phyloP scores from a whole-genome alignment of 1,140 invertebrate genomes.

The Lordiphosa mommai region DNA sequence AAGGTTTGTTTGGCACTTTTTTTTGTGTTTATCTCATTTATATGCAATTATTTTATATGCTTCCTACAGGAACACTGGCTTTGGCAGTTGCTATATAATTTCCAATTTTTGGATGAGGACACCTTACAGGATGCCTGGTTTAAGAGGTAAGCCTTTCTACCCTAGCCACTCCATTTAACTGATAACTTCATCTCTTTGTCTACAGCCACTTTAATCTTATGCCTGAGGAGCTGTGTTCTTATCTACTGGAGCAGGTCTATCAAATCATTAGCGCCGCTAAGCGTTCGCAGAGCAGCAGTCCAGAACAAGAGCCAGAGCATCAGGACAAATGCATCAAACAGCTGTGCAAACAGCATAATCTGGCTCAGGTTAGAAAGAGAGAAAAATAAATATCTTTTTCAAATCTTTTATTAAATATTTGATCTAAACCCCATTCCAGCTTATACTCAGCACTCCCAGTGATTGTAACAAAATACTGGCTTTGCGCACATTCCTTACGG shows the following conservation, averaged over 20 bases:
- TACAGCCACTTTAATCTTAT: slow-evolving; percentile 65
- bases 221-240: slow-evolving; percentile 68
- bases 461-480: slow-evolving; percentile 75
- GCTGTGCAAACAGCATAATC: slow-evolving; percentile 63
- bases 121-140: slow-evolving; percentile 44
- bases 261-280: slow-evolving; percentile 71
- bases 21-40: slow-evolving; percentile 33
- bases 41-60: neutral
- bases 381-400: neutral
- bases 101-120: slow-evolving; percentile 57
- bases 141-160: slow-evolving; percentile 37
- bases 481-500: slow-evolving; percentile 63
- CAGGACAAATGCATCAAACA: slow-evolving; percentile 56
- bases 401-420: neutral
- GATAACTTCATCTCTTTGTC: neutral
- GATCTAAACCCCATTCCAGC: slow-evolving; percentile 19
- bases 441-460: slow-evolving; percentile 70
- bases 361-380: slow-evolving; percentile 48
- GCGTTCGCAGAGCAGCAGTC: slow-evolving; percentile 35
- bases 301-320: slow-evolving; percentile 31
- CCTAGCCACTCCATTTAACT: neutral
- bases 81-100: slow-evolving; percentile 64
- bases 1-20: slow-evolving; percentile 52
- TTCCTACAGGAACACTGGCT: slow-evolving; percentile 67
- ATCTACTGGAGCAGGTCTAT: slow-evolving; percentile 64